Evolutionary conservation across 2,113 vertebrate genomes (phyloP), one percentile per base, ranked within the genome.

Genomic region (Elachura formosa): DNA sequence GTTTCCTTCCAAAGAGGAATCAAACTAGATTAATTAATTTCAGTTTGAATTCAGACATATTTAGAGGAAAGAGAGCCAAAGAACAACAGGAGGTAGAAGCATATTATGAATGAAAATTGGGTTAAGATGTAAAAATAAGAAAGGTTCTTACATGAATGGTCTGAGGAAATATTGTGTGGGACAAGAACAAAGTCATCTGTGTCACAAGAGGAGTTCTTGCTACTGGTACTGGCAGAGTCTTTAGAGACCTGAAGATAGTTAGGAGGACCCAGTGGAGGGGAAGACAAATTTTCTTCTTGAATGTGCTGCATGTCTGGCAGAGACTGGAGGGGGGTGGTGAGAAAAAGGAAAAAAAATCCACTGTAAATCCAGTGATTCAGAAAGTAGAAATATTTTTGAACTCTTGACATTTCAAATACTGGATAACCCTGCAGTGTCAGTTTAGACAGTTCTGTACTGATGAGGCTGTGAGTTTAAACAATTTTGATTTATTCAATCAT

Each of bases 121-220:
- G 69, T 41, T 46, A 56, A 71, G 77, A 64, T 61, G 48, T 74
- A 93, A 74, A 96, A 96, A 75, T 49, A 94, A 80, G 75, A 82
- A 94, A 96, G 55, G 59, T 85, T 88, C 98, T 98, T 97, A 99
- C 98, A 98, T 49, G 98, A 98, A 93, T 98, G 98, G 89, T 99
- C 99, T 87, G 98, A 98, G 41, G 99, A 98, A 92, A 99, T 98
- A 94, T 97, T 98, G 98, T 99, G 98, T 29, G 99, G 99, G 87
- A 99, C 99, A 95, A 99, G 98, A 87, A 99, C 99, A 95, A 99
- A 99, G 97, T 99, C 99, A 58, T 99, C 99, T 13, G 98, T 99
- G 97, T 99, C 99, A 84, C 98, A 98, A 66, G 99, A 99, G 15
- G 99, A 99, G 97, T 99, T 99, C 98, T 99, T 99, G 98, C 99